A percentile compares a stretch with the other conserved stretches of the same genome.
phyloP scores from a whole-genome alignment of 2,113 vertebrate species.

The Thunnus thynnus region DNA sequence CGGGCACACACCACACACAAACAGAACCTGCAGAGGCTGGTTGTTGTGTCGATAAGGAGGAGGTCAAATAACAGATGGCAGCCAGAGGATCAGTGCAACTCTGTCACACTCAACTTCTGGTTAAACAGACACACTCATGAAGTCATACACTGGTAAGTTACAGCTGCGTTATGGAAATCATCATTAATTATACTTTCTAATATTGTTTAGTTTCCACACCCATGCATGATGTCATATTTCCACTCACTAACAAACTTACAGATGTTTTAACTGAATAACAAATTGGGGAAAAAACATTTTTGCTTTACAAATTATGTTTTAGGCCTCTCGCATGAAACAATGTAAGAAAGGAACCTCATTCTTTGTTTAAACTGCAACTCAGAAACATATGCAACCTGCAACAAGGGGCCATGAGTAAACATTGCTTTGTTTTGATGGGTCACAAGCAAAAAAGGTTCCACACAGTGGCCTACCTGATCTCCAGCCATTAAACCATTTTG shows the following conservation, averaged over 20 bases:
- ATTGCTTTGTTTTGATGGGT: no score
- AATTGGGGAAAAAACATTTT: no score
- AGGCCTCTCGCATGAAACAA: no score
- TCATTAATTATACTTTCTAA: background rate
- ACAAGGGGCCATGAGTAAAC: no score
- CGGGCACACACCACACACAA: conserved; percentile 52
- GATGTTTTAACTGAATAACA: background rate
- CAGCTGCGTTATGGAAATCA: background rate
- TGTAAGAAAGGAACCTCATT: no score
- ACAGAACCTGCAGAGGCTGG: conserved; percentile 43
- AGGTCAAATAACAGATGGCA: conserved; percentile 83
- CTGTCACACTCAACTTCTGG: conserved; percentile 65
- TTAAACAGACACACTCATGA: conserved; percentile 38
- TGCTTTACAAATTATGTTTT: no score
- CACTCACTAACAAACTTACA: background rate
- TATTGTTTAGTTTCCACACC: background rate
- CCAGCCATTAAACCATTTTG: background rate
- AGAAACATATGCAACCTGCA: background rate
- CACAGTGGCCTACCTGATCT: background rate
- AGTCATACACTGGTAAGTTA: conserved; percentile 13
- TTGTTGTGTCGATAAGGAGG: conserved; percentile 69
- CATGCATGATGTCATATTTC: background rate
- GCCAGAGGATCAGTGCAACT: conserved; percentile 63
- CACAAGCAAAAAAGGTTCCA: no score
- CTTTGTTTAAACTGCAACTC: no score